These are phyloP conservation scores for Lutraria lutraria DNA, from an alignment of 2,888 invertebrate species.

Conservation along the genomic window DNA sequence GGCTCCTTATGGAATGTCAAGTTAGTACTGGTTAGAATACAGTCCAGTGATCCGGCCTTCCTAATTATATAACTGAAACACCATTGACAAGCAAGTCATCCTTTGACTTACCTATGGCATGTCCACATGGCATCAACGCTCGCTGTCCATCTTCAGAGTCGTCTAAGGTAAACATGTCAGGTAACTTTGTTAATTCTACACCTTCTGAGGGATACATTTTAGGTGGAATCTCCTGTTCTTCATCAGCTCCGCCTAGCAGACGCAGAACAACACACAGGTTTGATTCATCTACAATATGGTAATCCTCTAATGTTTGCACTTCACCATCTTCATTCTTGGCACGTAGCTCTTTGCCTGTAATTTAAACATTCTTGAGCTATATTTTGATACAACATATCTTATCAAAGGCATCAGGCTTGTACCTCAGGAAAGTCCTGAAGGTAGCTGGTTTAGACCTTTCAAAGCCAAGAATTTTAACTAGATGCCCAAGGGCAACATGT, in stretches of 20 bases:
- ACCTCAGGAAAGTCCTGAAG: too few species aligned
- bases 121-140: slow-evolving; percentile 74
- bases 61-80: too few species aligned
- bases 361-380: not conserved
- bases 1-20: too few species aligned
- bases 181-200: slow-evolving; percentile 63
- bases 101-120: slow-evolving; percentile 60
- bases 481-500: too few species aligned
- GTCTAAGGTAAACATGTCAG: slow-evolving; percentile 74
- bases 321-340: slow-evolving; percentile 45
- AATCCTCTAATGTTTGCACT: slow-evolving; percentile 56
- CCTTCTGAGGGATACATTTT: slow-evolving; percentile 59
- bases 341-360: slow-evolving; percentile 49
- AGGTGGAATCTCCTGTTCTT: slow-evolving; percentile 13
- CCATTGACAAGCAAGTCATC: too few species aligned
- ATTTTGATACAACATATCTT: too few species aligned
- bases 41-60: too few species aligned
- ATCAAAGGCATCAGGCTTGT: too few species aligned
- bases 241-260: slow-evolving; percentile 53
- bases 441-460: too few species aligned
- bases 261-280: slow-evolving; percentile 62
- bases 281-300: slow-evolving; percentile 56
- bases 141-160: slow-evolving; percentile 65
- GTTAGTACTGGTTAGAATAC: too few species aligned
- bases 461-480: too few species aligned